Base-by-base conservation (phyloP, 2,113 vertebrate genomes). In the Amphilophus citrinellus region DNA sequence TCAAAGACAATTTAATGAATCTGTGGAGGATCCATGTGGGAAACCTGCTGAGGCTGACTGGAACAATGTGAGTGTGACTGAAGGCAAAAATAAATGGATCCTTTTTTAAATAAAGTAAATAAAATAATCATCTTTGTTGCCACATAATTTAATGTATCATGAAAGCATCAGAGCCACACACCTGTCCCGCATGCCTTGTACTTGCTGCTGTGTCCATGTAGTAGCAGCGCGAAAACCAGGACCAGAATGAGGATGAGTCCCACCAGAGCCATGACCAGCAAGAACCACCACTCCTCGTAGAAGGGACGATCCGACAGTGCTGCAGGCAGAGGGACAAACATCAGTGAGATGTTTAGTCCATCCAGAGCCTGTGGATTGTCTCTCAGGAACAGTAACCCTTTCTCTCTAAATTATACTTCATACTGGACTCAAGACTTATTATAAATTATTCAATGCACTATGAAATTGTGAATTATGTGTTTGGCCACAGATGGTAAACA, bases 211-310 rank as follows among this genome's bases (percentile, higher is more conserved):
- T 99, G 98, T 37, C 98, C 96, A 0, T 97, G 97, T 80, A 99
- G 94, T 79, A 99, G 93, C 91, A 99, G 94, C 0, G 96, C 92
- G 62, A 99, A 98, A n/a, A 97, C 97, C 86, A 97, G 92, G 77
- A 99, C 92, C 81, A 99, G 96, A 59, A 99, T 92, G 59, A 98
- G 93, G 87, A 99, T 97, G 78, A 99, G 96, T 60, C 97, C 96
- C n/a, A 97, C 97, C 59, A 99, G 97, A 0, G 96, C 97, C 94
- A 97, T 96, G 91, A 99, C 97, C 58, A 99, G 93, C 56, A 99
- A 95, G 94, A 99, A 99, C 98, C 98, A 99, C 98, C 98, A 99
- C 93, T 99, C 97, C 87, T 97, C 98, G 0, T 99, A 99, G 95
- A 99, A 99, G 0, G 97, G 97, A 42, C 96, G 93, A 83, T 97